These are phyloP conservation scores for Dioctria linearis DNA, from an alignment of 2,888 invertebrate species.

Conservation along the genomic window DNA sequence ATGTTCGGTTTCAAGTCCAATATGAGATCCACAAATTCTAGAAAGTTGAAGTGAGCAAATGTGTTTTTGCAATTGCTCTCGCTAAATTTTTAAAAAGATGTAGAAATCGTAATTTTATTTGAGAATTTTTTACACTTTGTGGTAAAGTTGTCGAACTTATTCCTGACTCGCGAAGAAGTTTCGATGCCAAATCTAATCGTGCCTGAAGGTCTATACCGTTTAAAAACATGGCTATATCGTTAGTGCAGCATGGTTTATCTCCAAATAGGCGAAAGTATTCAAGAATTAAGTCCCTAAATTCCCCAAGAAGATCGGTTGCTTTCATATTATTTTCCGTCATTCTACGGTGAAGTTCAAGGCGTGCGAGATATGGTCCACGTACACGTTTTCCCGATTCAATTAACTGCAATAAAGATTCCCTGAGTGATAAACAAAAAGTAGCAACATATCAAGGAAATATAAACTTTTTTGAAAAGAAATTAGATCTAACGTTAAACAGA, in stretches of 20 bases:
- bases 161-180: slow-evolving; percentile 77
- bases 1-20: slow-evolving; percentile 73
- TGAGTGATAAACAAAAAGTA: no score
- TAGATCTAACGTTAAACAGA: no score
- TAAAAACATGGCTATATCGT: slow-evolving; percentile 85
- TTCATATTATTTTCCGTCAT: slow-evolving; percentile 74
- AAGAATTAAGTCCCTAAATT: slow-evolving; percentile 79
- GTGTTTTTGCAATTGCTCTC: slow-evolving; percentile 86
- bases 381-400: slow-evolving; percentile 74
- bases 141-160: slow-evolving; percentile 78
- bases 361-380: slow-evolving; percentile 88
- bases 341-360: slow-evolving; percentile 81
- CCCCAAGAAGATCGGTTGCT: slow-evolving; percentile 75
- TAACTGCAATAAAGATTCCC: slow-evolving; percentile 65
- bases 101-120: slow-evolving; percentile 1
- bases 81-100: slow-evolving; percentile 68
- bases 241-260: slow-evolving; percentile 88
- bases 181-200: slow-evolving; percentile 75
- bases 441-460: no score
- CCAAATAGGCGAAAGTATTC: slow-evolving; percentile 87
- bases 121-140: slow-evolving; percentile 73
- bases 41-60: slow-evolving; percentile 84
- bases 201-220: slow-evolving; percentile 75
- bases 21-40: slow-evolving; percentile 80
- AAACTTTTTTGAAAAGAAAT: no score